Conservation (phyloP, 2,113 vertebrate genomes). For the Amazona vittata region DNA sequence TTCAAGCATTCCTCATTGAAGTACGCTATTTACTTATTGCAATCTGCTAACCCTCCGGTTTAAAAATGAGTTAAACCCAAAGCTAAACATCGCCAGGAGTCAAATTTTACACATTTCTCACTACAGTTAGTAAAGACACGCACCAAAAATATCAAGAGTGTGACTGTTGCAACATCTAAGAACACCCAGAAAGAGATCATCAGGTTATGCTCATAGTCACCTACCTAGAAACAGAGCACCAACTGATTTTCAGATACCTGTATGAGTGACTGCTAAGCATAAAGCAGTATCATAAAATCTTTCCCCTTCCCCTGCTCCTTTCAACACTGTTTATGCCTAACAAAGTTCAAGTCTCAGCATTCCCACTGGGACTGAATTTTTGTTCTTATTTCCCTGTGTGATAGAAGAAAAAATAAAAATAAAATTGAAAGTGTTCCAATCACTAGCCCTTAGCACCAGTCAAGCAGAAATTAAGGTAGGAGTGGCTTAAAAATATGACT, state of each 20-base stretch:
- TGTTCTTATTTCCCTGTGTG: not conserved
- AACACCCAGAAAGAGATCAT: not conserved
- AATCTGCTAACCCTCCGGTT: not conserved
- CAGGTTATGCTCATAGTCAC: not conserved
- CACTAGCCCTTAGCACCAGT: not conserved
- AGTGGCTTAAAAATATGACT: not conserved
- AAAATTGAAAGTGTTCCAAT: not conserved
- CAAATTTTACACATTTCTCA: not conserved
- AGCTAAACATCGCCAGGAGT: not conserved
- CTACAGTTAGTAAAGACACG: not conserved
- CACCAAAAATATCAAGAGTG: not conserved
- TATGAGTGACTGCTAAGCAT: not conserved
- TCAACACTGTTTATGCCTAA: not conserved
- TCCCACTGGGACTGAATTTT: not conserved
- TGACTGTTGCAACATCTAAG: not conserved
- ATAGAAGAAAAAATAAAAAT: not conserved
- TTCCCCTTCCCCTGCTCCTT: not conserved
- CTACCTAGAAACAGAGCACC: not conserved
- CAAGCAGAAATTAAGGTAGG: not conserved
- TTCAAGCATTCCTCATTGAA: not conserved
- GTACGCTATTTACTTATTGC: not conserved
- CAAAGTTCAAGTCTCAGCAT: not conserved
- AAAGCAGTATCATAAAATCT: not conserved
- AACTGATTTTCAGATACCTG: not conserved
- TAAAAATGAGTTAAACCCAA: not conserved